phyloP scores from a whole-genome alignment of 2,888 invertebrate genomes.

The Tipula helvola region DNA sequence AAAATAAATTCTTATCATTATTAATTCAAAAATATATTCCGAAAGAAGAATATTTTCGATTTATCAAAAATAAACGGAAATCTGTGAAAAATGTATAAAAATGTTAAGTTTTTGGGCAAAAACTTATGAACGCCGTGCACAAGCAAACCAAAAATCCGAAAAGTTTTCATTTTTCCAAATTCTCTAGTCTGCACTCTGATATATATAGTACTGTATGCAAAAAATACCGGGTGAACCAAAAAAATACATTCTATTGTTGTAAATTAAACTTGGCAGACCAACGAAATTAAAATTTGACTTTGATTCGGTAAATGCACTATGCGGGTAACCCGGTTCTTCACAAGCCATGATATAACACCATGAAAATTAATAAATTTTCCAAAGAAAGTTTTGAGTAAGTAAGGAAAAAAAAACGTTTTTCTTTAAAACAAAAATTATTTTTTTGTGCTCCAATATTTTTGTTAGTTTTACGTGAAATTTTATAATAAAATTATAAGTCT shows the following conservation, averaged over 20 bases:
- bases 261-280: too few species aligned
- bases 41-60: background rate
- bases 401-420: background rate
- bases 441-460: background rate
- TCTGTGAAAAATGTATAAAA: background rate
- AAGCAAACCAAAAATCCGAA: background rate
- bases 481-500: conserved; percentile 4
- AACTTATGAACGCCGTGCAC: background rate
- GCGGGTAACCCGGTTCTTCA: background rate
- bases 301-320: background rate
- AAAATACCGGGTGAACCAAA: background rate
- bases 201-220: background rate
- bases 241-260: background rate
- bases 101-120: background rate
- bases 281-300: too few species aligned
- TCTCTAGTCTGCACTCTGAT: background rate
- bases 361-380: background rate
- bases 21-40: background rate
- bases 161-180: background rate
- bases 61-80: background rate
- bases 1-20: background rate
- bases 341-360: background rate
- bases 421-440: background rate
- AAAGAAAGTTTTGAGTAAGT: background rate
- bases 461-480: background rate